phyloP scores from a whole-genome alignment of 1,140 invertebrate species.

The Latrodectus geometricus region DNA sequence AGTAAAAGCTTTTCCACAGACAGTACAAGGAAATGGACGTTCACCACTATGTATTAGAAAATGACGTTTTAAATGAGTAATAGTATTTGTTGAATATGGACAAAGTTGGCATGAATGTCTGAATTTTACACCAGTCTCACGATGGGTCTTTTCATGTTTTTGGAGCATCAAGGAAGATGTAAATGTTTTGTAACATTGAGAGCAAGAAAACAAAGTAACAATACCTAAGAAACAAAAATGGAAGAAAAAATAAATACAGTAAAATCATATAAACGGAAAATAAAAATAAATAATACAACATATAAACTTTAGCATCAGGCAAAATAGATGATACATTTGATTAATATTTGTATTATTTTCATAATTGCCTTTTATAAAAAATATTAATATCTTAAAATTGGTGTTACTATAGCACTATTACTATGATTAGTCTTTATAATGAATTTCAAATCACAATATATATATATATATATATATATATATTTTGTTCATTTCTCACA shows the following conservation, averaged over 20 bases:
- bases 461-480: too few relatives aligned
- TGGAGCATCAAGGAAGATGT: constrained; percentile 19
- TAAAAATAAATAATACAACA: neutral
- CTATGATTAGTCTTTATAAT: too few relatives aligned
- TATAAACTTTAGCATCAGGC: neutral
- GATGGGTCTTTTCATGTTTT: constrained; percentile 42
- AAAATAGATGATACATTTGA: neutral
- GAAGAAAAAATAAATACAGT: neutral
- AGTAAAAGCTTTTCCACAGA: constrained; percentile 79
- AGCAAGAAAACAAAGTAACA: constrained; percentile 33
- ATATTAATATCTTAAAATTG: too few relatives aligned
- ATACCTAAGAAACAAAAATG: constrained; percentile 15
- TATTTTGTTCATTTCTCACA: too few relatives aligned
- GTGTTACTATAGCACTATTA: too few relatives aligned
- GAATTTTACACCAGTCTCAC: constrained; percentile 8
- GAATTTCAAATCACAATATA: too few relatives aligned
- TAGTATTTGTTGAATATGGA: constrained; percentile 46
- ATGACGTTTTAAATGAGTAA: constrained; percentile 85
- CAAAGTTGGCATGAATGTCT: constrained; percentile 32
- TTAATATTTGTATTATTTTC: neutral
- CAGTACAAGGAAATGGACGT: constrained; percentile 86
- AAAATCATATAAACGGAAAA: neutral
- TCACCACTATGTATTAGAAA: constrained; percentile 91
- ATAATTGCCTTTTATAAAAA: too few relatives aligned
- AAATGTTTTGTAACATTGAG: constrained; percentile 36